These are phyloP conservation scores for Sthenelais limicola DNA, from an alignment of 2,888 invertebrate species.

Conservation along the genomic window DNA sequence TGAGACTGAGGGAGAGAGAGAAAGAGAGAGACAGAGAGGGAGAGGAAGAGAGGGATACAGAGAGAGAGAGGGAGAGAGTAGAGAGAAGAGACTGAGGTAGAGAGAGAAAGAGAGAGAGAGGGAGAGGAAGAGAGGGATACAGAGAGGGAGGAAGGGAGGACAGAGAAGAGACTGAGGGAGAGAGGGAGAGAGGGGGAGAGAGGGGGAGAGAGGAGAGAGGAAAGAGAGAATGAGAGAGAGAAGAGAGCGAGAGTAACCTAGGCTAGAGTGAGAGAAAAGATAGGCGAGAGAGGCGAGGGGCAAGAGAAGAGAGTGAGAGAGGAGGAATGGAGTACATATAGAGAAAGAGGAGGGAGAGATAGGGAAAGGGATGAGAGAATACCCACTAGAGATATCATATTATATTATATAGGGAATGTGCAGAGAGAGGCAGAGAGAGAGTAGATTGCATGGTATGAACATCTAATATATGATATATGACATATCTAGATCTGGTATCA, in stretches of 20 bases:
- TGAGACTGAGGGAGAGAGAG: not conserved
- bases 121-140: not conserved
- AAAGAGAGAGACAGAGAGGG: not conserved
- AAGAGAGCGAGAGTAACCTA: not conserved
- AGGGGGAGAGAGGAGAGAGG: not conserved
- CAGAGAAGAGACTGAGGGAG: not conserved
- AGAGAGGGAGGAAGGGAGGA: not conserved
- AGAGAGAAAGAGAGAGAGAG: not conserved
- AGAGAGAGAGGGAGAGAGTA: not conserved
- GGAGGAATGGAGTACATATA: not conserved
- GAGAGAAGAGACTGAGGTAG: not conserved
- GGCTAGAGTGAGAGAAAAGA: not conserved
- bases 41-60: not conserved
- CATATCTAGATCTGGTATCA: too few relatives aligned
- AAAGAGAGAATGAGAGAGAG: not conserved
- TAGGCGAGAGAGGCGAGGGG: not conserved
- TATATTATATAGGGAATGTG: not conserved
- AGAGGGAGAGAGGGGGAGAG: not conserved
- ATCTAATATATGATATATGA: too few relatives aligned
- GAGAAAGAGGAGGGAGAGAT: not conserved
- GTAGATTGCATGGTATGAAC: not conserved
- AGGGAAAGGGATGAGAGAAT: not conserved
- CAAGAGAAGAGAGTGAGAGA: conserved; percentile 2
- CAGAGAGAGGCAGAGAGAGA: not conserved
- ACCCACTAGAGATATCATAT: not conserved